Conservation (phyloP, 2,888 invertebrate species). For the Sabellastarte sp. region DNA sequence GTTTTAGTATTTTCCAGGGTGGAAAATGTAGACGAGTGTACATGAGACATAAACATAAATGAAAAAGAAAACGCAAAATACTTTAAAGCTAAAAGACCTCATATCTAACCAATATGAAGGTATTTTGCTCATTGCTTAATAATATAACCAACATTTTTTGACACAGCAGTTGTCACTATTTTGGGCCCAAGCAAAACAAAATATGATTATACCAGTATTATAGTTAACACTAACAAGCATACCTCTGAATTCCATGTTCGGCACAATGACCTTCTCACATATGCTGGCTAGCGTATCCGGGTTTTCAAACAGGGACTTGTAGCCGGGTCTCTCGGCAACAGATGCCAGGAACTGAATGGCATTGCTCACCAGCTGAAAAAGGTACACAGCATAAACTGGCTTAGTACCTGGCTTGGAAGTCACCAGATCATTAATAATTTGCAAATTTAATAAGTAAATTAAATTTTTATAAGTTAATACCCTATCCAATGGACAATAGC, state of each 20-base stretch:
- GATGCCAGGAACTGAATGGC: conserved; percentile 92
- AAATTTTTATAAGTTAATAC: no score
- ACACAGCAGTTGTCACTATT: not conserved
- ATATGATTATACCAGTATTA: no score
- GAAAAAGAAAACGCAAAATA: conserved; percentile 3
- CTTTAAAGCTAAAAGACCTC: no score
- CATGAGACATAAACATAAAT: no score
- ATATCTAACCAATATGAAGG: not conserved
- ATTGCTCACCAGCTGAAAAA: conserved; percentile 93
- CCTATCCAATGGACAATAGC: no score
- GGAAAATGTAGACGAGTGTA: no score
- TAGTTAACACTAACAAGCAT: no score
- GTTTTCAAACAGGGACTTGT: conserved; percentile 85
- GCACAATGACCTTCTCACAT: conserved; percentile 97
- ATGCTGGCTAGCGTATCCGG: conserved; percentile 82
- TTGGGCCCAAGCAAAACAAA: not conserved
- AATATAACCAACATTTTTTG: not conserved
- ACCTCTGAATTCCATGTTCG: conserved; percentile 96
- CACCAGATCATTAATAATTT: no score
- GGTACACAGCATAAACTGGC: no score
- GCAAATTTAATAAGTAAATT: no score
- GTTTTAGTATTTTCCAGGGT: no score
- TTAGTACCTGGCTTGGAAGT: no score
- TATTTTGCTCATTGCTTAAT: not conserved
- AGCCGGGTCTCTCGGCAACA: conserved; percentile 86